Evolutionary conservation across 2,113 vertebrate genomes (phyloP), one percentile per base, ranked within the genome.

Genomic region (Sclerurus mexicanus): DNA sequence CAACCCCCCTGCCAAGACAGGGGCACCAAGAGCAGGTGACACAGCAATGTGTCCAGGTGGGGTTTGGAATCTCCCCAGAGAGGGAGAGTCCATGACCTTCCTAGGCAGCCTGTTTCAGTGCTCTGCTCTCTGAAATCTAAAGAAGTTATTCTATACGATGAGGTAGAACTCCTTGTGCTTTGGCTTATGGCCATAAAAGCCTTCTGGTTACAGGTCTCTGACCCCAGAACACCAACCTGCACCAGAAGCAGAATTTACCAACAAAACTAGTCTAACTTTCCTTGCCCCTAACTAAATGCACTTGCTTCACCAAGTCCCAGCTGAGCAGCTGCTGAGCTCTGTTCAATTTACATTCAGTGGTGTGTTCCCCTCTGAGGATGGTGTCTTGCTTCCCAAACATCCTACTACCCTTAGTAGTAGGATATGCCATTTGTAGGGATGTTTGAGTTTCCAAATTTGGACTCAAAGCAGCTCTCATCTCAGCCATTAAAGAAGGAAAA

Each of bases 11-110:
- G 35, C 3, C 18, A 49, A 49, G 35, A 22, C 31, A 62, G 63
- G 9, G 25, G 49, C 31, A 77, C n/a, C 40, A 10, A 49, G 25
- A 27, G 14, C 40, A 63, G 14, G 25, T 63, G 9, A 71, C 35
- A 37, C 49, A 42, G 63, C 42, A 84, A 33, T 1, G 8, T 0
- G 0, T 37, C n/a, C 10, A 19, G 16, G 20, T 8, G n/a, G 15
- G 39, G 9, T 56, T 44, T 56, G 7, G 40, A 84, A 77, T 49
- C 7, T 4, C 35, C 55, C 21, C 18, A 49, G 35, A 69, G 25
- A 49, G 25, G 35, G 25, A 55, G 24, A 69, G 7, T 13, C 24
- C 25, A 35, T 1, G 4, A 35, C 20, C 18, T 40, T 9, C 47
- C 17, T 47, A 21, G 21, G 14, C 40, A 55, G 30, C 9, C 39